Conservation (phyloP, 2,113 vertebrate species). For the Saccopteryx leptura region DNA sequence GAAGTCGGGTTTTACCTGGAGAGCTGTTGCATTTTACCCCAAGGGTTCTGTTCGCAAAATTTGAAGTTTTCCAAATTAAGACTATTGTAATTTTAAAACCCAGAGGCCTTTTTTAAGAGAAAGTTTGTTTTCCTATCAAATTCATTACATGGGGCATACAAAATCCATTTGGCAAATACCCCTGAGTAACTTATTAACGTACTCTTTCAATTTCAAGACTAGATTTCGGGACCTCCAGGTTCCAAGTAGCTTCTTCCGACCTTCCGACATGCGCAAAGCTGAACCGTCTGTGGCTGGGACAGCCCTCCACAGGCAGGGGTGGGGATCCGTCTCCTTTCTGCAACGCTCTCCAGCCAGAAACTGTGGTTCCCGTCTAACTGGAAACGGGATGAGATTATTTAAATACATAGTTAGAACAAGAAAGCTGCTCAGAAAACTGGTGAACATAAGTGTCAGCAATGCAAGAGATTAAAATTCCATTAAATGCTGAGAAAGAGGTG, state of each 20-base stretch:
- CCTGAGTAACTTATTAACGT: conserved; percentile 47
- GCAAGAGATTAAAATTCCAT: not conserved
- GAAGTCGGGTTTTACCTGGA: not conserved
- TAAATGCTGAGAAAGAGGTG: not conserved
- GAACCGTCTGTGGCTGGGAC: not conserved
- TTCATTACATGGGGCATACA: not conserved
- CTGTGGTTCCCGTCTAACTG: not conserved
- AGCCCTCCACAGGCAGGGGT: not conserved
- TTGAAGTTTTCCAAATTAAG: conserved; percentile 33
- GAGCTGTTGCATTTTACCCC: not conserved
- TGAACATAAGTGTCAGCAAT: not conserved
- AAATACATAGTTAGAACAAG: not conserved
- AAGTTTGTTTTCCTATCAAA: conserved; percentile 52
- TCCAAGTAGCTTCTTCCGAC: not conserved
- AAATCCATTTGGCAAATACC: conserved; percentile 2
- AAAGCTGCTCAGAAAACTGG: not conserved
- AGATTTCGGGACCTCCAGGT: conserved; percentile 10
- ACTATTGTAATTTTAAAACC: conserved; percentile 30
- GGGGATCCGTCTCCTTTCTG: not conserved
- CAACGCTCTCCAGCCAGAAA: conserved; percentile 29
- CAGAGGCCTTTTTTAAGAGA: conserved; percentile 25
- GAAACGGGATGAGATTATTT: not conserved
- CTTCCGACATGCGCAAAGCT: not conserved
- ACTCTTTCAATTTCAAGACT: conserved; percentile 30
- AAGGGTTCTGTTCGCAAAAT: not conserved